phyloP scores from a whole-genome alignment of 2,888 invertebrate species.

The Plagodis pulveraria region DNA sequence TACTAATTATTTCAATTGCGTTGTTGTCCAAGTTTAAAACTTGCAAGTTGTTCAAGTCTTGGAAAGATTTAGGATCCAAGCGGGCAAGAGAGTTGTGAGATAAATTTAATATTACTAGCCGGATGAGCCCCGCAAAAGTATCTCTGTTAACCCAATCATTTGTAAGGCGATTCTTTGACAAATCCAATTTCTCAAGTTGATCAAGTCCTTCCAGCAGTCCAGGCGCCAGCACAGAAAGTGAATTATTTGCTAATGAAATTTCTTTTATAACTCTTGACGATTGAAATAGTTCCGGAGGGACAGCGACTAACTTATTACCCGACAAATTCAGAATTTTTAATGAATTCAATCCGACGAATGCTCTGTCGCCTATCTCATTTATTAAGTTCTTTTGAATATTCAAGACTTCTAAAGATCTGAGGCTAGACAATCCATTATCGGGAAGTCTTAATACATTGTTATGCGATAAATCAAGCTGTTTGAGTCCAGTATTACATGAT shows the following conservation, averaged over 20 bases:
- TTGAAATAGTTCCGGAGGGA: slow-evolving; percentile 92
- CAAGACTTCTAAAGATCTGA: slow-evolving; percentile 88
- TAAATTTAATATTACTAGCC: slow-evolving; percentile 90
- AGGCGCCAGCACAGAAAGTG: slow-evolving; percentile 90
- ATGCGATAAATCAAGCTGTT: slow-evolving; percentile 89
- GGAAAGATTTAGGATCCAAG: slow-evolving; percentile 89
- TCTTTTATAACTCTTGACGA: slow-evolving; percentile 89
- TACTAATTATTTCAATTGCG: slow-evolving; percentile 88
- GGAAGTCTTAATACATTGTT: slow-evolving; percentile 89
- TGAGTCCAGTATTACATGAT: slow-evolving; percentile 89
- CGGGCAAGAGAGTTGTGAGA: slow-evolving; percentile 89
- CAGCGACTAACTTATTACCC: slow-evolving; percentile 90
- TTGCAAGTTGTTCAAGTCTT: slow-evolving; percentile 90
- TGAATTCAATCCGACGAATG: slow-evolving; percentile 88
- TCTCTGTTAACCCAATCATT: slow-evolving; percentile 91
- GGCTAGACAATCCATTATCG: slow-evolving; percentile 88
- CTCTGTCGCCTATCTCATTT: slow-evolving; percentile 89
- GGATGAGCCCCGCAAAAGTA: slow-evolving; percentile 90
- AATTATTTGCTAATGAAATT: slow-evolving; percentile 91
- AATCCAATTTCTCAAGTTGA: slow-evolving; percentile 89
- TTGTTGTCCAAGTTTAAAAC: slow-evolving; percentile 90
- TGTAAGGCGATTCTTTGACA: slow-evolving; percentile 89
- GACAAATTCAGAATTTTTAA: slow-evolving; percentile 91
- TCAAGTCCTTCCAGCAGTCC: slow-evolving; percentile 90
- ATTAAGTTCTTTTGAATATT: slow-evolving; percentile 91